Evolutionary conservation across 1,140 invertebrate genomes (phyloP).

Genomic region (Drosophila nigromelanica): DNA sequence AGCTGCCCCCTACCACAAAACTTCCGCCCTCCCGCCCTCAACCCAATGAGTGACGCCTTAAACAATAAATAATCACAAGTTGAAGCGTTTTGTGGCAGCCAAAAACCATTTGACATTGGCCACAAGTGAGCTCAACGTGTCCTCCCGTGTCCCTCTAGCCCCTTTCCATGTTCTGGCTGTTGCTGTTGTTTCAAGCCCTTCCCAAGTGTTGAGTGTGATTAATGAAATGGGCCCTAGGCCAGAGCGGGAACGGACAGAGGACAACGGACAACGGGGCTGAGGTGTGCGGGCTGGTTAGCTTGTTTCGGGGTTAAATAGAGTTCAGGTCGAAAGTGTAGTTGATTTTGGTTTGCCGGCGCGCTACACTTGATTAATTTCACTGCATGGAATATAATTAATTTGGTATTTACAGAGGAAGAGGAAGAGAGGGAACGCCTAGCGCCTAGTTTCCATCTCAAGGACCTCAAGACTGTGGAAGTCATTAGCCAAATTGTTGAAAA

Average conservation of each 20-base stretch:
- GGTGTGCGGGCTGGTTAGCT: constrained; percentile 24
- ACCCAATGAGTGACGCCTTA: background rate
- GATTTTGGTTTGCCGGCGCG: constrained; percentile 62
- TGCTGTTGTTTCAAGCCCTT: constrained; percentile 40
- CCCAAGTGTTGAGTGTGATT: constrained; percentile 77
- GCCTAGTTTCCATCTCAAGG: too few species aligned
- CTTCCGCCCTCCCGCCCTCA: background rate
- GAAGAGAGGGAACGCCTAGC: too few species aligned
- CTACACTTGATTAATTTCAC: constrained; percentile 75
- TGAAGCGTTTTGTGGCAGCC: constrained; percentile 19
- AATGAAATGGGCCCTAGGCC: constrained; percentile 70
- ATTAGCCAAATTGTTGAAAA: constrained; percentile 78
- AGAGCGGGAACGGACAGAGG: constrained; percentile 26
- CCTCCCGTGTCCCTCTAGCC: background rate
- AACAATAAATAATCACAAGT: constrained; percentile 42
- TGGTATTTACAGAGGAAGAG: constrained; percentile 57
- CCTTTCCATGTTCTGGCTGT: constrained; percentile 10
- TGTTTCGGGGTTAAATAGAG: constrained; percentile 79
- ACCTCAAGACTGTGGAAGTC: constrained; percentile 40
- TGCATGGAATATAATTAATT: constrained; percentile 81
- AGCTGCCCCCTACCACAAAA: background rate
- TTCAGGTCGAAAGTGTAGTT: constrained; percentile 66
- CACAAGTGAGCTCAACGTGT: constrained; percentile 43
- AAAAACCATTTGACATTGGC: constrained; percentile 67
- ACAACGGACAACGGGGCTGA: background rate